Conservation (phyloP, 2,888 invertebrate genomes). For the Ethmia dodecea region DNA sequence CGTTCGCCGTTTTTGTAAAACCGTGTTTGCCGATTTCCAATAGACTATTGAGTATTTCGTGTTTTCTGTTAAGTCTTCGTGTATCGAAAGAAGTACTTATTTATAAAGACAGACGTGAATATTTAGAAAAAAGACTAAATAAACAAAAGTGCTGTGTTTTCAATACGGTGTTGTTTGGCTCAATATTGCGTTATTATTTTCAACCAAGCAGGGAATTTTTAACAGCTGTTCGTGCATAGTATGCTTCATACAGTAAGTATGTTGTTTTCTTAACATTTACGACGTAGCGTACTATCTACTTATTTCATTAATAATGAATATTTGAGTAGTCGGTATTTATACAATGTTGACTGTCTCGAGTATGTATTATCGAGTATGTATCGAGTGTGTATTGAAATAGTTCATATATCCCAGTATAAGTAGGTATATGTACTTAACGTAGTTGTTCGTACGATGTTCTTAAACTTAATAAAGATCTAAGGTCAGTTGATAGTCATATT, state of each 20-base stretch:
- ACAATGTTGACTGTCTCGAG: too few relatives aligned
- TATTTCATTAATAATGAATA: too few relatives aligned
- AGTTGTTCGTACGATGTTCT: too few relatives aligned
- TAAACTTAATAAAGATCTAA: too few relatives aligned
- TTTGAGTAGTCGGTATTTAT: too few relatives aligned
- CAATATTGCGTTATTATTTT: conserved; percentile 24
- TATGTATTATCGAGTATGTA: too few relatives aligned
- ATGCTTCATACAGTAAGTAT: conserved; percentile 69
- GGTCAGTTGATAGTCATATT: too few relatives aligned
- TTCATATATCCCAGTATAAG: too few relatives aligned
- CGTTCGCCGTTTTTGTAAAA: conserved; percentile 54
- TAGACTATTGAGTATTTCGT: conserved; percentile 21
- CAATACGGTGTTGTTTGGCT: conserved; percentile 33
- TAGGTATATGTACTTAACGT: too few relatives aligned
- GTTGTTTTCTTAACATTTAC: background rate
- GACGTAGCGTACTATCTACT: too few relatives aligned
- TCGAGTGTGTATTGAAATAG: too few relatives aligned
- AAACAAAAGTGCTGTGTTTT: conserved; percentile 59
- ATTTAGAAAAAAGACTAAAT: conserved; percentile 32
- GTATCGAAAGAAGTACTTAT: conserved; percentile 14
- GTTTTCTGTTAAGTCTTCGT: conserved; percentile 24
- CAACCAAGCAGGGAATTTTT: conserved; percentile 37
- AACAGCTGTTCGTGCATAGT: conserved; percentile 66
- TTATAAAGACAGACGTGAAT: conserved; percentile 19
- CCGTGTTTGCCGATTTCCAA: conserved; percentile 16